A percentile compares a stretch with the other conserved stretches of the same genome.
These are phyloP conservation scores for Xestia xanthographa DNA, from an alignment of 2,888 invertebrate species.

Conservation along the genomic window DNA sequence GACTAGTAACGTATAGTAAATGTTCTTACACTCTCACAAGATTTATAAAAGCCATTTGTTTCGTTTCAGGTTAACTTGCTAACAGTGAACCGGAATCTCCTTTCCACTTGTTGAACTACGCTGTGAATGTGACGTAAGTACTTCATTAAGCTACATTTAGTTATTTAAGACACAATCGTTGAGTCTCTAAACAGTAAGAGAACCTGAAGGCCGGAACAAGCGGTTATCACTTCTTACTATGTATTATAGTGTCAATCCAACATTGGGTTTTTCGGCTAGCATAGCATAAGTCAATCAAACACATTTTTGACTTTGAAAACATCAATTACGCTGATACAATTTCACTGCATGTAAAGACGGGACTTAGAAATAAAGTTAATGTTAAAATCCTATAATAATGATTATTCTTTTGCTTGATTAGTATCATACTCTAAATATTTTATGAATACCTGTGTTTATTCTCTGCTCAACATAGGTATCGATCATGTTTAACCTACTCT, in stretches of 20 bases:
- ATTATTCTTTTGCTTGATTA: not conserved
- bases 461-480: not conserved
- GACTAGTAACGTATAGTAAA: not conserved
- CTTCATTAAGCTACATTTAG: not conserved
- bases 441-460: not conserved
- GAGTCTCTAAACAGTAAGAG: not conserved
- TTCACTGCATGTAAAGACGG: not conserved
- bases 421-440: not conserved
- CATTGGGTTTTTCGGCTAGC: not conserved
- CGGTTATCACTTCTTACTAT: not conserved
- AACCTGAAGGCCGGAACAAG: not conserved
- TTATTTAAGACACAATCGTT: not conserved
- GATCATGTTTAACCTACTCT: not conserved
- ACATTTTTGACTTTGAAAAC: not conserved
- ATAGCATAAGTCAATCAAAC: not conserved
- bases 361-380: not conserved
- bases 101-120: conserved; percentile 31
- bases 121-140: conserved; percentile 50
- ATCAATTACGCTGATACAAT: not conserved
- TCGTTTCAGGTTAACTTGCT: conserved; percentile 47
- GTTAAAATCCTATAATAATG: not conserved
- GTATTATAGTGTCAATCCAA: not conserved
- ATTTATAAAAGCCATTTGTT: conserved; percentile 16
- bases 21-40: not conserved
- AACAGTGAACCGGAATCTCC: conserved; percentile 20